Percentiles rank a stretch among this genome's conserved stretches.
These are phyloP conservation scores for Cosmopolites sordidus DNA, from an alignment of 2,888 invertebrate species.

Conservation along the genomic window DNA sequence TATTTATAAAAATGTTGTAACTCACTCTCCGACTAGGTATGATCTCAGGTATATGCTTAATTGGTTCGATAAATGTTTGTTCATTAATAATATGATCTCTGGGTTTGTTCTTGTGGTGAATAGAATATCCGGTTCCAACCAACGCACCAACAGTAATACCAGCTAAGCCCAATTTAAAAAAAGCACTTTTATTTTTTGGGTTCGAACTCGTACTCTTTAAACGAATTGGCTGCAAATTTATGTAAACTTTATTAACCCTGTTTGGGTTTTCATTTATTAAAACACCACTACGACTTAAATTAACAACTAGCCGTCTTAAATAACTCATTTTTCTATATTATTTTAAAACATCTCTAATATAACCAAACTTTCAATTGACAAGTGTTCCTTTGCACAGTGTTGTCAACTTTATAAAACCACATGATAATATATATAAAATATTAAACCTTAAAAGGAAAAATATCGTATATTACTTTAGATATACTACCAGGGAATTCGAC, in stretches of 20 bases:
- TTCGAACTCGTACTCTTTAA: constrained; percentile 8
- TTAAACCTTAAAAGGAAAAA: too few relatives aligned
- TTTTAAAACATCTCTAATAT: not conserved
- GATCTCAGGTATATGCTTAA: constrained; percentile 45
- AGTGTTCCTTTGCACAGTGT: too few relatives aligned
- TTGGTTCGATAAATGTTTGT: constrained; percentile 43
- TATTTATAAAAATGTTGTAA: not conserved
- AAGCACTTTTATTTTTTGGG: constrained; percentile 23
- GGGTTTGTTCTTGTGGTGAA: constrained; percentile 46
- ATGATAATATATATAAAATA: not conserved
- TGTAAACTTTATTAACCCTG: not conserved
- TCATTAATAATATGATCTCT: constrained; percentile 49
- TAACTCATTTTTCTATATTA: constrained; percentile 27
- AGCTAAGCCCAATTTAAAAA: constrained; percentile 43
- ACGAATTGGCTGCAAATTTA: constrained; percentile 7
- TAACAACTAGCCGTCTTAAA: constrained; percentile 20
- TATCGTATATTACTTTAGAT: too few relatives aligned
- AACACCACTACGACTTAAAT: constrained; percentile 1
- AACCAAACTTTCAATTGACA: too few relatives aligned
- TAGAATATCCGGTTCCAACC: constrained; percentile 52
- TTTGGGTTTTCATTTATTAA: constrained; percentile 4
- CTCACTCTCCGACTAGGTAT: constrained; percentile 50
- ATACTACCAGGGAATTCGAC: too few relatives aligned
- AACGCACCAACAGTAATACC: constrained; percentile 48
- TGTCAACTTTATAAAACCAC: not conserved